Conservation (phyloP, 2,888 invertebrate species). For the Pyrrhia umbra region DNA sequence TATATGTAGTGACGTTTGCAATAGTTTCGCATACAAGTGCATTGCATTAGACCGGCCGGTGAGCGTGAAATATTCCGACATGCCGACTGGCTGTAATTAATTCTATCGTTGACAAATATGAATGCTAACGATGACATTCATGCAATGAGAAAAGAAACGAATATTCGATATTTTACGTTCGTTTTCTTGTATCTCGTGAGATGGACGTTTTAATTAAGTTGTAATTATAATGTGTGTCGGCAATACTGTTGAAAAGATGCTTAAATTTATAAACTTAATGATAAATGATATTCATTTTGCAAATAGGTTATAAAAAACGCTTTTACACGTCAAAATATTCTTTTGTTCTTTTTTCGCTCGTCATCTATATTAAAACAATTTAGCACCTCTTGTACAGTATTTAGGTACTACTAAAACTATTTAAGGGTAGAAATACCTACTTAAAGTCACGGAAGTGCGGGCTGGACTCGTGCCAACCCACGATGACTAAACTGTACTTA, state of each 20-base stretch:
- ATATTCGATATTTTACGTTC: constrained; percentile 14
- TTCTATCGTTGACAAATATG: constrained; percentile 42
- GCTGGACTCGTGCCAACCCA: constrained; percentile 29
- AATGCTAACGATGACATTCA: constrained; percentile 12
- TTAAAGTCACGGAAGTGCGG: constrained; percentile 9
- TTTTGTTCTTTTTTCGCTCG: no score
- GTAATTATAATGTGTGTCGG: not conserved
- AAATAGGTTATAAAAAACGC: no score
- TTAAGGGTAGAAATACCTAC: constrained; percentile 13
- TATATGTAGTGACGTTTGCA: not conserved
- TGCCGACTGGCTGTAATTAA: constrained; percentile 29
- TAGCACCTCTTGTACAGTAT: not conserved
- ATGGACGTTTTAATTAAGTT: no score
- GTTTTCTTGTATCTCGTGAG: constrained; percentile 9
- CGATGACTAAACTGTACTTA: not conserved
- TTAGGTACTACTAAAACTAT: no score
- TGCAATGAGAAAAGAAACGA: constrained; percentile 18
- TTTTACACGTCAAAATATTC: no score
- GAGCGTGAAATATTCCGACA: constrained; percentile 50
- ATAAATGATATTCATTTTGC: no score
- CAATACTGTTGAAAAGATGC: not conserved
- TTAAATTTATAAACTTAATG: no score
- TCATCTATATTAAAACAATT: not conserved
- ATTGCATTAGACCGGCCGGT: constrained; percentile 25
- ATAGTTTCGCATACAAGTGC: constrained; percentile 7